Evolutionary conservation across 2,797 vertebrate species (phyloP).

Genomic region (Xenentodon cancila): DNA sequence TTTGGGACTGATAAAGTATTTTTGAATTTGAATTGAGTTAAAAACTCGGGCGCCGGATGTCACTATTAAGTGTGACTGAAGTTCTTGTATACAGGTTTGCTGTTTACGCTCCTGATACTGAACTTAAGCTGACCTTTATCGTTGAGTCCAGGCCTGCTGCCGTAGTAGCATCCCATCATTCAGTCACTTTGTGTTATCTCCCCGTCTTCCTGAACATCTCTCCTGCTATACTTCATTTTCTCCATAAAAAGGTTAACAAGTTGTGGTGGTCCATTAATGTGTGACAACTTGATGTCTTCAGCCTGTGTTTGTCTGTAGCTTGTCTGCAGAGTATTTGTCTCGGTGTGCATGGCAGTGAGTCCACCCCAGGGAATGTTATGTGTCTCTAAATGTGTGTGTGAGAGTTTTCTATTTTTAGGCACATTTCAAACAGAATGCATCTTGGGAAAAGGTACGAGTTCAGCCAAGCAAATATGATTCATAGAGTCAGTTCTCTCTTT

Average conservation of each 20-base stretch:
- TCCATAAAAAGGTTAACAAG: slow-evolving; percentile 39
- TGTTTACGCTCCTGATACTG: background rate
- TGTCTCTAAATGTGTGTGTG: slow-evolving; percentile 23
- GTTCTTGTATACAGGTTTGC: no score
- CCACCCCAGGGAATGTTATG: slow-evolving; percentile 60
- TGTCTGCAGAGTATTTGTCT: slow-evolving; percentile 61
- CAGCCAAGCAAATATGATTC: slow-evolving; percentile 62
- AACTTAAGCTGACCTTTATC: background rate
- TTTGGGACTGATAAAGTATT: no score
- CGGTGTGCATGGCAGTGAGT: slow-evolving; percentile 61
- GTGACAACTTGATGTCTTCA: slow-evolving; percentile 56
- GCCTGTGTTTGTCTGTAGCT: slow-evolving; percentile 47
- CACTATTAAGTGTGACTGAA: no score
- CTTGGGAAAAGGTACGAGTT: slow-evolving; percentile 72
- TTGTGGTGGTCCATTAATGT: slow-evolving; percentile 51
- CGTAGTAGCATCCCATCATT: background rate
- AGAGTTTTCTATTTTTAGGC: slow-evolving; percentile 69
- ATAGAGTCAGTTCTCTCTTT: slow-evolving; percentile 47
- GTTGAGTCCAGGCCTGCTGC: background rate
- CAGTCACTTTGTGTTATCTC: background rate
- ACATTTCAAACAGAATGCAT: slow-evolving; percentile 69
- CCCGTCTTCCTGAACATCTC: background rate
- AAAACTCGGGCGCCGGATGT: no score
- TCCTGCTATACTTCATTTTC: background rate
- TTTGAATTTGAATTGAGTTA: no score